These are phyloP conservation scores for Periophthalmus modestus DNA, from an alignment of 2,113 vertebrate species.

Conservation along the genomic window DNA sequence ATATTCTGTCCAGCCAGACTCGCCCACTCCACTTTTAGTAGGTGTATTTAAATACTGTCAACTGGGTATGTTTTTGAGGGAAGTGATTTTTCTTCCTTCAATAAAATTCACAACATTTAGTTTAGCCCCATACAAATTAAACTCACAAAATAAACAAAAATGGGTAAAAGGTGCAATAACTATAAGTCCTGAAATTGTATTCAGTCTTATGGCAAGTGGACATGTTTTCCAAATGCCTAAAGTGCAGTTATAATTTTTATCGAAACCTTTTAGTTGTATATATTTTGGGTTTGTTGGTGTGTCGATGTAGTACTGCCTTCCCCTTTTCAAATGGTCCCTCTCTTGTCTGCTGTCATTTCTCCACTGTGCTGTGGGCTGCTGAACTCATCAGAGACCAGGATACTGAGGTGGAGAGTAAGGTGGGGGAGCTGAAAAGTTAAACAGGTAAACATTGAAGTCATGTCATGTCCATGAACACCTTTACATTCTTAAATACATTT, in stretches of 20 bases:
- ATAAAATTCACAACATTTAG: neutral
- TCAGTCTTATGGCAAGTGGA: neutral
- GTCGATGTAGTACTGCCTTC: conserved; percentile 36
- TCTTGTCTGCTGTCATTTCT: conserved; percentile 24
- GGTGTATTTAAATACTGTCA: neutral
- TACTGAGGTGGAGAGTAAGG: conserved; percentile 80
- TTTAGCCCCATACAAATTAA: neutral
- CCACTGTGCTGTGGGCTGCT: conserved; percentile 14
- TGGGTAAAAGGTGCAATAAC: neutral
- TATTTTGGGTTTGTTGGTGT: conserved; percentile 17
- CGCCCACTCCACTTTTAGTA: neutral
- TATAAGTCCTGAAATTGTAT: neutral
- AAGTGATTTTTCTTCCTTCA: neutral
- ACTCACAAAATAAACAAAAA: neutral
- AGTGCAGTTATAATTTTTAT: neutral
- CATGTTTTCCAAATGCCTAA: neutral
- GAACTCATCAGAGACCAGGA: conserved; percentile 71
- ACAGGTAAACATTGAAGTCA: neutral
- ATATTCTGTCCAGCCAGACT: neutral
- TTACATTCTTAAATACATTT: neutral
- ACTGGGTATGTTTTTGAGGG: neutral
- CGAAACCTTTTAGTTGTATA: conserved; percentile 6
- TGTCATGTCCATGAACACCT: neutral
- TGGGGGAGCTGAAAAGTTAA: conserved; percentile 74
- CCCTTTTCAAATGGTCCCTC: conserved; percentile 47